A percentile compares a stretch with the other conserved stretches of the same genome.
These are phyloP conservation scores for Trichacis sp. DNA, from an alignment of 2,888 invertebrate genomes.

Conservation along the genomic window DNA sequence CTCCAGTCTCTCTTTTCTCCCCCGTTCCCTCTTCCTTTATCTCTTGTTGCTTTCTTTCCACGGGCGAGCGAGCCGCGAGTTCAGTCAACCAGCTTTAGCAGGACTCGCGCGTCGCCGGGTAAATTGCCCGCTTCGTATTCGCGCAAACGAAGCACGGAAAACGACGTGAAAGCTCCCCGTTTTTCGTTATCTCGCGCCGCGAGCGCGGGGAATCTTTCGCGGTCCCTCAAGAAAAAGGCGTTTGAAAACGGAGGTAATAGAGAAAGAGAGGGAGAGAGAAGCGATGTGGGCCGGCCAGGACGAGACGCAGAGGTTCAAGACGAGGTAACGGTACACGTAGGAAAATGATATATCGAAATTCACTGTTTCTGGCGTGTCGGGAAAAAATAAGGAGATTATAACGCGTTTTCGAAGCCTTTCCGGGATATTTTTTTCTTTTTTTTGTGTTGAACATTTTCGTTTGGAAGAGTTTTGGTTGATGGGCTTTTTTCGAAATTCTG, in stretches of 20 bases:
- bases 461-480: too few relatives aligned
- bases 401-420: too few relatives aligned
- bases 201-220: constrained; percentile 10
- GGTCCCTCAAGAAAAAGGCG: not conserved
- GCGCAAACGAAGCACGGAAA: too few relatives aligned
- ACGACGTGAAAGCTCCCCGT: not conserved
- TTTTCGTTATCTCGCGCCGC: constrained; percentile 1
- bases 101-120: constrained; percentile 17
- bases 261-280: constrained; percentile 6
- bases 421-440: too few relatives aligned
- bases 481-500: too few relatives aligned
- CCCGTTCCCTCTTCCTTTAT: not conserved
- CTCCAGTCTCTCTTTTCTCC: too few relatives aligned
- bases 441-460: too few relatives aligned
- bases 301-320: constrained; percentile 62
- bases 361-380: too few relatives aligned
- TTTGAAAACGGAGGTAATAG: too few relatives aligned
- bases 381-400: too few relatives aligned
- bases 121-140: too few relatives aligned
- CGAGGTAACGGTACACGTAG: constrained; percentile 53
- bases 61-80: constrained; percentile 32
- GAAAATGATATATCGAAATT: too few relatives aligned
- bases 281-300: constrained; percentile 64
- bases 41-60: constrained; percentile 17
- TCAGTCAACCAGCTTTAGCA: constrained; percentile 40